A percentile compares a stretch with the other conserved stretches of the same genome.
phyloP scores from a whole-genome alignment of 2,113 vertebrate genomes.

The Engraulis encrasicolus region DNA sequence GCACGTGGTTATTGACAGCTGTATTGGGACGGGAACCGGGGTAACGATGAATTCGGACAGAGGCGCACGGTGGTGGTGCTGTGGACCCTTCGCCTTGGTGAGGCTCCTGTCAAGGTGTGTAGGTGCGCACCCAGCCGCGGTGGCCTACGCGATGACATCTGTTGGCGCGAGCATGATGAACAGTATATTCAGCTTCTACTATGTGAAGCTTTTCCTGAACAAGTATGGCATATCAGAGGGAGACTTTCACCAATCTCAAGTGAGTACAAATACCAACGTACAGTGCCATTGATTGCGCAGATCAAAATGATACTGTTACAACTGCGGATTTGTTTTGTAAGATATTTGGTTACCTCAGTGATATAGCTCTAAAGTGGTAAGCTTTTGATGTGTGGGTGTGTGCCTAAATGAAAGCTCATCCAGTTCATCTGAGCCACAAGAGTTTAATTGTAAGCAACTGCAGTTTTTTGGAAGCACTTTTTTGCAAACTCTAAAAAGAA shows the following conservation, averaged over 20 bases:
- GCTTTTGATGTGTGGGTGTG: too few species aligned
- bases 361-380: too few species aligned
- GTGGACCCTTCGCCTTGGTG: slow-evolving; percentile 45
- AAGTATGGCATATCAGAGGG: slow-evolving; percentile 84
- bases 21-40: too few species aligned
- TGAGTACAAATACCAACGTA: slow-evolving; percentile 52
- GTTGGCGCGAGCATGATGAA: slow-evolving; percentile 88
- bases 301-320: not conserved
- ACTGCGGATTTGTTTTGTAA: too few species aligned
- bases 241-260: slow-evolving; percentile 87
- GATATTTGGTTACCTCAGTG: too few species aligned
- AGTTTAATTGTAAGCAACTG: too few species aligned
- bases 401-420: too few species aligned
- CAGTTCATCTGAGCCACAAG: too few species aligned
- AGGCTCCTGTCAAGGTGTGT: slow-evolving; percentile 44
- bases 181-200: slow-evolving; percentile 92
- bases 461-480: too few species aligned
- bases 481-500: too few species aligned
- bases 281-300: not conserved
- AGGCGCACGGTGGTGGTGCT: not conserved
- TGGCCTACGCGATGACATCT: slow-evolving; percentile 87
- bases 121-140: slow-evolving; percentile 71
- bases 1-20: not conserved
- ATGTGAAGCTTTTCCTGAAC: slow-evolving; percentile 88
- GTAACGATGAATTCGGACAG: not conserved